Base-by-base conservation (phyloP, 2,888 invertebrate genomes). In the Leucophora obtusa region DNA sequence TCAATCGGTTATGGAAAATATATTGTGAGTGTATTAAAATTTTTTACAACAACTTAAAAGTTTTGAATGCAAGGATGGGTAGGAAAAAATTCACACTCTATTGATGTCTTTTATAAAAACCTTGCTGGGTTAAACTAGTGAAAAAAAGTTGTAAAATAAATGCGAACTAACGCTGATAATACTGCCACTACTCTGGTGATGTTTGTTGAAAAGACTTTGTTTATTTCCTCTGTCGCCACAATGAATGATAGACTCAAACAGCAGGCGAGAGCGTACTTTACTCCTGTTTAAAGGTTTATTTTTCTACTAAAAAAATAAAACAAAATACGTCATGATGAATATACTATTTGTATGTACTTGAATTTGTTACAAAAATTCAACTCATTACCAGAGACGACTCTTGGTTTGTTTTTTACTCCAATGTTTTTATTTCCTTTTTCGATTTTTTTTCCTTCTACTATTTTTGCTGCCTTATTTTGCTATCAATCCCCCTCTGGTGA, bases 281-380 rank as follows among this genome's bases (percentile, higher is more conserved):
- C 43, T 47, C n/a, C n/a, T 47, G 43, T n/a, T 47, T 14, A 47
- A 47, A 47, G 43, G 43, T 62, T 66, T 43, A 7, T 28, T 54
- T 53, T 38, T n/a, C 6, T 60, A 7, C 28, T 28, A 18, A 59
- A 50, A 18, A 54, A 74, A 71, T 71, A 60, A 47, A 21, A n/a
- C n/a, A n/a, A n/a, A n/a, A n/a, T n/a, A n/a, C n/a, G n/a, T 47
- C 65, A 53, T 58, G 47, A 47, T 66, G 65, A 77, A 71, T 71
- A 66, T 60, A 71, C 60, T 60, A 71, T 2, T 35, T n/a, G n/a
- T n/a, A 10, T 77, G 71, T 77, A 60, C 77, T 77, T 77, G 66
- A 77, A 75, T 71, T 80, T 76, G 80, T 69, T 58, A 59, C 68
- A 60, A 66, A 60, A 43, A 54, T 56, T 66, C 10, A 56, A 35